Evolutionary conservation across 2,888 invertebrate species (phyloP), one percentile per base, ranked within the genome.

Genomic region (Stenodema calcarata): DNA sequence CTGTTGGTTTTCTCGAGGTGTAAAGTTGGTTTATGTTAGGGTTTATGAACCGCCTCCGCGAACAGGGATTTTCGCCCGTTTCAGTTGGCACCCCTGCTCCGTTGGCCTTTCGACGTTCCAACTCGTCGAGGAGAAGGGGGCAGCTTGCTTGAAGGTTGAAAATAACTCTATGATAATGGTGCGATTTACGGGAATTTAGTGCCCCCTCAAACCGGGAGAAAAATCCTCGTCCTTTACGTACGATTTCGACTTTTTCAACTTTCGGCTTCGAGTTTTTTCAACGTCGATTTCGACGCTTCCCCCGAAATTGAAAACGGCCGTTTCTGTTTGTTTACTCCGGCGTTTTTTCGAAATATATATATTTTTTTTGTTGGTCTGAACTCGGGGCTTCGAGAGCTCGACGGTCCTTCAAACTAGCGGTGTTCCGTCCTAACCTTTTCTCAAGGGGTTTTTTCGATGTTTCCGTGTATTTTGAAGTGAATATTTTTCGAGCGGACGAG

Each of bases 111-210:
- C 69, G 28, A 54, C 16, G 23, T 35, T 35, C 7, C 35, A 7
- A 35, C 35, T 35, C 7, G 35, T n/a, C n/a, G n/a, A n/a, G n/a
- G n/a, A n/a, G 27, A 62, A 12, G 23, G 23, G 62, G 18, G 18
- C 35, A 35, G 23, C 3, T 82, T n/a, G n/a, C n/a, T 69, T 42
- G 27, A 69, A 82, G 82, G 82, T 82, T 82, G 82, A 69, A 82
- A 82, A 82, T 82, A 82, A 62, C 69, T 82, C 69, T 62, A 41
- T 30, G 82, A 80, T 62, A 82, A 69, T 82, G 69, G 69, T 62
- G 62, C 82, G 82, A 82, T 82, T 80, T 82, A 54, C 62, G 69
- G 41, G 16, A 82, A 82, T 82, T 82, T 69, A 30, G 44, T 12
- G 18, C 42, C 41, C 7, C 41, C 7, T 78, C 18, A 27, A 4